These are phyloP conservation scores for Pseudomyrmex cubaensis DNA, from an alignment of 1,140 invertebrate species.

Conservation along the genomic window DNA sequence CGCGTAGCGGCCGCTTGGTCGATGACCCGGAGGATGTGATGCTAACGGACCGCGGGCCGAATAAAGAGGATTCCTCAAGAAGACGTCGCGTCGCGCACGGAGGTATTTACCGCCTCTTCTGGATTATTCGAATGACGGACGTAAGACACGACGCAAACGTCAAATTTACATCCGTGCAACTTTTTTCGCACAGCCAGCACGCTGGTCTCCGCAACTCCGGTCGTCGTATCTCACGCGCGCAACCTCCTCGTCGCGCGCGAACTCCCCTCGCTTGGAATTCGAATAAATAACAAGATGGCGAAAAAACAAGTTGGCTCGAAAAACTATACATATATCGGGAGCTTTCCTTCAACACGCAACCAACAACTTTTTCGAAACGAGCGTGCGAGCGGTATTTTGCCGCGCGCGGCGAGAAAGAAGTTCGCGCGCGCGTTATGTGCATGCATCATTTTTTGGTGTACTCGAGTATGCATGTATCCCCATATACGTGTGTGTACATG, in stretches of 20 bases:
- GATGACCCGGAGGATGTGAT: conserved; percentile 71
- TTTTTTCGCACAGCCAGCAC: too few species aligned
- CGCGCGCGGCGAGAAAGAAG: not conserved
- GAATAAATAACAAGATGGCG: too few species aligned
- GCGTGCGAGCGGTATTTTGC: not conserved
- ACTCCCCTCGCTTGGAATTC: too few species aligned
- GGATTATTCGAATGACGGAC: conserved; percentile 27
- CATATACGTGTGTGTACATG: not conserved
- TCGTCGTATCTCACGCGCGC: too few species aligned
- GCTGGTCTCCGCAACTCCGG: too few species aligned
- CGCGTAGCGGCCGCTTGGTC: conserved; percentile 62
- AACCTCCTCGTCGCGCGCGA: too few species aligned
- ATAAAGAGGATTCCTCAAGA: conserved; percentile 55
- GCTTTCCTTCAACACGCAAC: too few species aligned
- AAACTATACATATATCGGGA: too few species aligned
- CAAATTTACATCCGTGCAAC: not conserved
- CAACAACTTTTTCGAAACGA: not conserved
- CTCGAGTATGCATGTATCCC: not conserved
- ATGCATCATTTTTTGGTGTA: conserved; percentile 20
- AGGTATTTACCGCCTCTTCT: conserved; percentile 41
- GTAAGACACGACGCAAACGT: not conserved
- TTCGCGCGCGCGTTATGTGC: not conserved
- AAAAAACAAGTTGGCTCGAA: too few species aligned
- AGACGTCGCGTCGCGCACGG: conserved; percentile 43
- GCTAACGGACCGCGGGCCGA: conserved; percentile 69